Evolutionary conservation across 2,113 vertebrate genomes (phyloP).

Genomic region (Calyptomena viridis): DNA sequence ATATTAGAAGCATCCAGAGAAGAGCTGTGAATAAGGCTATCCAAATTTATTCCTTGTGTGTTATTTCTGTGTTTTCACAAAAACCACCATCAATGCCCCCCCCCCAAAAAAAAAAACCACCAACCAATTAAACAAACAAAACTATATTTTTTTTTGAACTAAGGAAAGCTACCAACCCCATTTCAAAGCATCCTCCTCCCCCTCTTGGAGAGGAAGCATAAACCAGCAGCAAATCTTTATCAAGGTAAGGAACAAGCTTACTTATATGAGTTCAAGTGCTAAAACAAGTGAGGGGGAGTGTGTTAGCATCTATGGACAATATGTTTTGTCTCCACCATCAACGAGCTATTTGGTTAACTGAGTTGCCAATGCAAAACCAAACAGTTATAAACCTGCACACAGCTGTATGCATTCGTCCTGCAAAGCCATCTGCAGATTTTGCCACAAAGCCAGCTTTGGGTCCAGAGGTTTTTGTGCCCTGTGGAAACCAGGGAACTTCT

Average conservation of each 20-base stretch:
- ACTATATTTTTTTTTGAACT: background rate
- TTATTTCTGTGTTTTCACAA: background rate
- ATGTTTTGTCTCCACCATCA: background rate
- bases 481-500: background rate
- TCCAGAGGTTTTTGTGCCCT: constrained; percentile 11
- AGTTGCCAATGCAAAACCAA: background rate
- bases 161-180: background rate
- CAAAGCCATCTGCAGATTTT: constrained; percentile 16
- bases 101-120: background rate
- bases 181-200: background rate
- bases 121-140: background rate
- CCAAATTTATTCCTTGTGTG: background rate
- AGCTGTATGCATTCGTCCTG: constrained; percentile 2
- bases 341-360: background rate
- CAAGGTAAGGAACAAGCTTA: background rate
- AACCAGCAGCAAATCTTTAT: background rate
- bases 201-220: background rate
- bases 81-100: too few relatives aligned
- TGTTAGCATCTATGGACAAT: background rate
- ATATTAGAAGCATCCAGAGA: background rate
- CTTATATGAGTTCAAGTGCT: background rate
- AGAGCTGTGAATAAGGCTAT: background rate
- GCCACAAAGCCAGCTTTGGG: background rate
- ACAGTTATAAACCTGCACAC: background rate
- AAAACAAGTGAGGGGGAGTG: background rate